Evolutionary conservation across 2,113 vertebrate genomes (phyloP).

Genomic region (Chunga burmeisteri): DNA sequence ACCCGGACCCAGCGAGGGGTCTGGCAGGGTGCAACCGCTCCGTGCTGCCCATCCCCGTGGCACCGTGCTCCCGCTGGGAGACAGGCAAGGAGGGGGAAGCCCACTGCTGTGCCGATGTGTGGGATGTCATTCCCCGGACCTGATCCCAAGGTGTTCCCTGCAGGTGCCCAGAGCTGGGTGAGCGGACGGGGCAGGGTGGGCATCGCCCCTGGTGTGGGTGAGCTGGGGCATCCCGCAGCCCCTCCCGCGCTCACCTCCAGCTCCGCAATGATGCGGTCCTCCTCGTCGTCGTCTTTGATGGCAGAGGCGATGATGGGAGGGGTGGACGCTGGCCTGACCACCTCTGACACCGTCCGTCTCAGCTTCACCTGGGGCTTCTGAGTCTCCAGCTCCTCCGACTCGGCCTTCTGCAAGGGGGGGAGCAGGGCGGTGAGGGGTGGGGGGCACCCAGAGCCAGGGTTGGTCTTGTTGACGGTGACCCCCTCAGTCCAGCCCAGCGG

Average conservation of each 20-base stretch:
- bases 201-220: background rate
- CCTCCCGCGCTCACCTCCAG: conserved; percentile 81
- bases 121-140: background rate
- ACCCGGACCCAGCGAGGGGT: fast-evolving
- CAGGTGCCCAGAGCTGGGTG: background rate
- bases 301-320: conserved; percentile 88
- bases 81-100: fast-evolving
- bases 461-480: background rate
- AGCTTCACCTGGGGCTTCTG: conserved; percentile 93
- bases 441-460: background rate
- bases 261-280: conserved; percentile 86
- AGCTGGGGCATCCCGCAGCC: background rate
- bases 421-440: background rate
- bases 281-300: conserved; percentile 85
- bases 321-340: conserved; percentile 89
- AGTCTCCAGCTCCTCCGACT: conserved; percentile 89
- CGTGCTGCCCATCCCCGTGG: fast-evolving
- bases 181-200: background rate
- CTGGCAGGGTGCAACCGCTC: background rate
- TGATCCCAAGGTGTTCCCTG: background rate
- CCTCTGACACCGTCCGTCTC: conserved; percentile 88
- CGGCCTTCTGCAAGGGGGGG: conserved; percentile 78
- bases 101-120: fast-evolving
- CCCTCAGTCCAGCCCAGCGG: background rate
- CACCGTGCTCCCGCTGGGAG: background rate